Evolutionary conservation across 1,140 invertebrate species (phyloP).

Genomic region (Diabrotica undecimpunctata): DNA sequence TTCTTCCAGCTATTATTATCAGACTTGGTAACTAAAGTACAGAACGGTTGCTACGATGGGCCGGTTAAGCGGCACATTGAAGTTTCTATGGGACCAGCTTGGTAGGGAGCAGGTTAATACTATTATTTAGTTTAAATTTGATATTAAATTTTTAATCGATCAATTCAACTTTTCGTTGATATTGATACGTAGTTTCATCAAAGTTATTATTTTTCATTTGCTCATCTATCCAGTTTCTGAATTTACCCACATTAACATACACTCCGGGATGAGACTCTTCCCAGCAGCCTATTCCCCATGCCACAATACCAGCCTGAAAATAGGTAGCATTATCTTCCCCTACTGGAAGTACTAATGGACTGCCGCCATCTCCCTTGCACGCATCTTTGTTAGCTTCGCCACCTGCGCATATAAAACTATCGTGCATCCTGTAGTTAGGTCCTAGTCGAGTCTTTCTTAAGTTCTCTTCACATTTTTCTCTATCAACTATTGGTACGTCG

Average conservation of each 20-base stretch:
- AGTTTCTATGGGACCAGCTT: no score
- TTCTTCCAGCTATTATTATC: no score
- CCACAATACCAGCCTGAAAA: conserved; percentile 52
- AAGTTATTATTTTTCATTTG: conserved; percentile 29
- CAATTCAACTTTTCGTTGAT: not conserved
- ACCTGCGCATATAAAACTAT: conserved; percentile 72
- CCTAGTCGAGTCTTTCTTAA: conserved; percentile 59
- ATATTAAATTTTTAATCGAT: not conserved
- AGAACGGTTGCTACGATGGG: no score
- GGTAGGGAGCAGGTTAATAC: no score
- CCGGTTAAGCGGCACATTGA: no score
- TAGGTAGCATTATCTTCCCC: conserved; percentile 41
- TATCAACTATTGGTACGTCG: conserved; percentile 60
- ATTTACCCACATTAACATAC: conserved; percentile 39
- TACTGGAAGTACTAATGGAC: conserved; percentile 55
- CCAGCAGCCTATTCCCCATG: conserved; percentile 53
- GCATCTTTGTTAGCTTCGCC: conserved; percentile 62
- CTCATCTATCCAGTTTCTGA: conserved; percentile 41
- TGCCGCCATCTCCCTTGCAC: conserved; percentile 59
- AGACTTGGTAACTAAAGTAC: no score
- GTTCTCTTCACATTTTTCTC: conserved; percentile 53
- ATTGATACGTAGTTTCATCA: conserved; percentile 4
- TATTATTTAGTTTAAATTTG: no score
- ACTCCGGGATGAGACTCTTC: conserved; percentile 55
- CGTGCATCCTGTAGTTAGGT: conserved; percentile 59